Base-by-base conservation (phyloP, 2,888 invertebrate species). In the Oscheius sp. region DNA sequence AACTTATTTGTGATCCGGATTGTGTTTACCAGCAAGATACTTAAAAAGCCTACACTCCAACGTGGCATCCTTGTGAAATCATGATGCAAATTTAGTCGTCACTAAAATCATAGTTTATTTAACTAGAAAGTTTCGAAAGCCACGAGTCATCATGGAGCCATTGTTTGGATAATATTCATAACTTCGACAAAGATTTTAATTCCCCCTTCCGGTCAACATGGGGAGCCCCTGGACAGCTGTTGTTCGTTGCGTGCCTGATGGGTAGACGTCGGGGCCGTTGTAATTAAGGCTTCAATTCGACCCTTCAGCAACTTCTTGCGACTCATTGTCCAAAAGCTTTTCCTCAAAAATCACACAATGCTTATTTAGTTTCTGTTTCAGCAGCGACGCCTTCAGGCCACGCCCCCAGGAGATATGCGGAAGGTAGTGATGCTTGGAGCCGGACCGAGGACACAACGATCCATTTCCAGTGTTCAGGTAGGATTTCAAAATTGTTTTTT, bases 391-490 rank as follows among this genome's bases (percentile, higher is more conserved):
- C n/a, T 42, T 37, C 39, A 15, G 37, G 34, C 42, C 65, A 33
- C 52, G 53, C 53, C 65, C 65, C 34, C 52, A 8, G 42, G 37
- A 65, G 45, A 25, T 27, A 65, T 65, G 65, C 53, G 75, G 68
- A 73, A 75, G 64, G 73, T 77, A 65, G 73, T 74, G 61, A 78
- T 78, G 77, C 71, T 79, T 69, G 79, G 79, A 65, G 72, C 79
- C 65, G 67, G 70, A 46, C 70, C 77, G 52, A 73, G 79, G 31
- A 79, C 79, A 37, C 78, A 78, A 67, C 73, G 79, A 71, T 78
- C 78, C 29, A 74, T 70, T 29, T 79, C 79, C 27, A 73, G 74
- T 15, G 71, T 79, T 45, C 78, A 78, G 76, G 79, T 79, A 31
- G 34, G 75, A 20, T 42, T 42, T 48, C 15, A n/a, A 45, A 25